These are phyloP conservation scores for Drosophila serrata DNA, from an alignment of 1,140 invertebrate genomes.

Conservation along the genomic window DNA sequence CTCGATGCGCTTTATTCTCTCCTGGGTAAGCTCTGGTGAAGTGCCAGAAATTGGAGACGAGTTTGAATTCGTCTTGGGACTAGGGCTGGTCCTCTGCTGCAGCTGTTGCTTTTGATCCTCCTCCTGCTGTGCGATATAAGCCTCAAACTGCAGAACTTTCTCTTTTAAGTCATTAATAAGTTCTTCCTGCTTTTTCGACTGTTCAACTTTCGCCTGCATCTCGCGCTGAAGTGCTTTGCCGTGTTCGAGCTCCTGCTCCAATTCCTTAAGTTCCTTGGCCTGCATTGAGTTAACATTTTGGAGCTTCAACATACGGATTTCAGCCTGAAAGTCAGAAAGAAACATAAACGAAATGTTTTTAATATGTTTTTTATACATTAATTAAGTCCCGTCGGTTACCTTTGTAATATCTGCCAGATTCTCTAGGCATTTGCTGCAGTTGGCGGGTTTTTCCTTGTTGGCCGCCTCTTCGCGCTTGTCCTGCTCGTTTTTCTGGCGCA, in stretches of 20 bases:
- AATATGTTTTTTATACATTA: neutral
- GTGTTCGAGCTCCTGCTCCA: constrained; percentile 57
- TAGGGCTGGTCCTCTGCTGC: constrained; percentile 8
- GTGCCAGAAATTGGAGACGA: constrained; percentile 3
- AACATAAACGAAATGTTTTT: neutral
- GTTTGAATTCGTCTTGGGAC: constrained; percentile 12
- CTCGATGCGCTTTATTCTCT: constrained; percentile 66
- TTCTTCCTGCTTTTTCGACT: constrained; percentile 85
- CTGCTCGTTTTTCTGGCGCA: constrained; percentile 65
- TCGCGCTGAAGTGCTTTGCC: constrained; percentile 45
- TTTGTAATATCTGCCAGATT: constrained; percentile 72
- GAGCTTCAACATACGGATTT: constrained; percentile 76
- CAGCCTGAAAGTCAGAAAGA: constrained; percentile 48
- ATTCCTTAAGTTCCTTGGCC: constrained; percentile 56
- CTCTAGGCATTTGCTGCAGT: constrained; percentile 75
- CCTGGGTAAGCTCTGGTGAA: constrained; percentile 45
- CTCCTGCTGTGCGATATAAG: constrained; percentile 82
- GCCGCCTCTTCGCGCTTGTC: constrained; percentile 55
- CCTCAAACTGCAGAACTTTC: constrained; percentile 87
- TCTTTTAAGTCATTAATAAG: constrained; percentile 86
- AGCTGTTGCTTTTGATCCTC: constrained; percentile 1
- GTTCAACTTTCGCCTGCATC: constrained; percentile 55
- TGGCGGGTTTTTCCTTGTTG: constrained; percentile 52
- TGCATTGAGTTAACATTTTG: constrained; percentile 66
- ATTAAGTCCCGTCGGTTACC: constrained; percentile 28